Percentiles rank a stretch among this genome's conserved stretches.
Evolutionary conservation across 2,113 vertebrate species (phyloP).

Genomic region (Probosciger aterrimus): DNA sequence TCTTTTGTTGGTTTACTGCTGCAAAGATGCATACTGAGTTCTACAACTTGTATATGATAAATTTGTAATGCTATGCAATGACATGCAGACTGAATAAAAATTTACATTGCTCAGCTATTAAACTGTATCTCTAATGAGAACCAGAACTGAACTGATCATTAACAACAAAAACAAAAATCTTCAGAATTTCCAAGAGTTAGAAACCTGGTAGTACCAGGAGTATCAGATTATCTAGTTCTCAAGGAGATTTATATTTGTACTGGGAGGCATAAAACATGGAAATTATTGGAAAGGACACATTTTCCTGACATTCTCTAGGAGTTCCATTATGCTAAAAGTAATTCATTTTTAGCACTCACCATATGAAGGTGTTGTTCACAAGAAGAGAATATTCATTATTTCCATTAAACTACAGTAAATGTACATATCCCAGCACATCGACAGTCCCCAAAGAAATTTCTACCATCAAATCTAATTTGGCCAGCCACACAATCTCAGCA

Average conservation of each 20-base stretch:
- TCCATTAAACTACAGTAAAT: conserved; percentile 27
- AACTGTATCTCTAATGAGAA: not conserved
- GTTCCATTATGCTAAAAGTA: not conserved
- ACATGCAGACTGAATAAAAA: not conserved
- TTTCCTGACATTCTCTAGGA: not conserved
- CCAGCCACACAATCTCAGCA: not conserved
- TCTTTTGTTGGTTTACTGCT: not conserved
- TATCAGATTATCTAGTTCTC: not conserved
- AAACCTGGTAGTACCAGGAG: not conserved
- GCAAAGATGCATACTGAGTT: not conserved
- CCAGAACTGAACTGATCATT: not conserved
- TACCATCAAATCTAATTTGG: conserved; percentile 20
- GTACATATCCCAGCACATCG: not conserved
- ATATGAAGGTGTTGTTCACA: not conserved
- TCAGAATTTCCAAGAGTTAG: not conserved
- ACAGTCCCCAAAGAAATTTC: conserved; percentile 3
- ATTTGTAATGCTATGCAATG: not conserved
- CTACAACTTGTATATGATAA: not conserved
- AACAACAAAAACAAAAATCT: not conserved
- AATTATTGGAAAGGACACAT: not conserved
- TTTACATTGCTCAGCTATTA: not conserved
- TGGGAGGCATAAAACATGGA: not conserved
- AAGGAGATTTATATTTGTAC: not conserved
- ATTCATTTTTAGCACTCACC: not conserved
- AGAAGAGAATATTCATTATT: conserved; percentile 10